A percentile compares a stretch with the other conserved stretches of the same genome.
phyloP scores from a whole-genome alignment of 2,797 vertebrate species.

The Chaenodraco wilsoni region DNA sequence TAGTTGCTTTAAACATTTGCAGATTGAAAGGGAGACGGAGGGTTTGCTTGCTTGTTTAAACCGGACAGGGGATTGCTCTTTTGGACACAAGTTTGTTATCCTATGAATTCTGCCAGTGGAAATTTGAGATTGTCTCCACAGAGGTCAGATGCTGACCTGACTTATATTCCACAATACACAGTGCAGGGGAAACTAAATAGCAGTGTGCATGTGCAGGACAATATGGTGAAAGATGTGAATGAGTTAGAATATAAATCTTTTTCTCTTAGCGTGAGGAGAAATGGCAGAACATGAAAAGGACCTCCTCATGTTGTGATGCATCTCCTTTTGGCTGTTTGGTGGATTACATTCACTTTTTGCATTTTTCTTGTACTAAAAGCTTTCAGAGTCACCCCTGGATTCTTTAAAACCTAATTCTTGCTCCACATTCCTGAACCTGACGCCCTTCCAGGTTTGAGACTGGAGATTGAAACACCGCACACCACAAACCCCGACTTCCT shows the following conservation, averaged over 20 bases:
- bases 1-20: constrained; percentile 49
- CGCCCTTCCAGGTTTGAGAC: constrained; percentile 72
- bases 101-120: constrained; percentile 46
- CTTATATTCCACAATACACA: constrained; percentile 48
- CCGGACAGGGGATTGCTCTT: constrained; percentile 45
- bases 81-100: constrained; percentile 49
- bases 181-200: constrained; percentile 30
- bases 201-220: constrained; percentile 12
- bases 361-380: constrained; percentile 47
- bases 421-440: constrained; percentile 77
- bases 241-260: constrained; percentile 18
- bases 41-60: constrained; percentile 54
- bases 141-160: constrained; percentile 60
- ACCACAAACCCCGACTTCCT: constrained; percentile 75
- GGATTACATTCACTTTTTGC: constrained; percentile 36
- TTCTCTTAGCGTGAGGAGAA: constrained; percentile 2
- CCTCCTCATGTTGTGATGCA: constrained; percentile 18
- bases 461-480: constrained; percentile 64
- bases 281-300: not conserved
- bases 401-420: constrained; percentile 73
- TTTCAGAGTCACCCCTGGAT: constrained; percentile 53
- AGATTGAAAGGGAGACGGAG: constrained; percentile 29
- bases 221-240: constrained; percentile 16
- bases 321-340: constrained; percentile 8
- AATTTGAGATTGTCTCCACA: constrained; percentile 57